These are phyloP conservation scores for Pachymerium ferrugineum DNA, from an alignment of 2,888 invertebrate species.

Conservation along the genomic window DNA sequence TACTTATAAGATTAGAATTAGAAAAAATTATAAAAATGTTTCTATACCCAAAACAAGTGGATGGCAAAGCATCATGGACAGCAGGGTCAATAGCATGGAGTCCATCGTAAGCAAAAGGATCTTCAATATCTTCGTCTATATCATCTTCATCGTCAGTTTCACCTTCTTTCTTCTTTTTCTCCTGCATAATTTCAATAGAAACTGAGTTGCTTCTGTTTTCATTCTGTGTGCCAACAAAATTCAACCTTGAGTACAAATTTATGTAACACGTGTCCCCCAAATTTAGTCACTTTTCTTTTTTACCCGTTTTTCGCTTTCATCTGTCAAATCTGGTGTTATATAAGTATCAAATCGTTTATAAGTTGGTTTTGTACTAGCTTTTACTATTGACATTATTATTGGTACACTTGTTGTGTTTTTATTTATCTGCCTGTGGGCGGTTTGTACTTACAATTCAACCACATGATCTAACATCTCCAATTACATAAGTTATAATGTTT, in stretches of 20 bases:
- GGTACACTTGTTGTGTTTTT: background rate
- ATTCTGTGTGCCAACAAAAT: no score
- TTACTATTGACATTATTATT: background rate
- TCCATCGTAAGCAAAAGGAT: conserved; percentile 5
- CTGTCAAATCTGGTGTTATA: background rate
- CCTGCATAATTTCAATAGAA: background rate
- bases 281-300: background rate
- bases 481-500: background rate
- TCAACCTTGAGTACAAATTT: no score
- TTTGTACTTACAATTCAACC: background rate
- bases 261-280: no score
- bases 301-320: background rate
- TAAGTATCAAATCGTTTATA: conserved; percentile 19
- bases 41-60: conserved; percentile 22
- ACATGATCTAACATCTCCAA: background rate
- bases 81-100: conserved; percentile 3
- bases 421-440: background rate
- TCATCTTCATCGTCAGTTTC: conserved; percentile 26
- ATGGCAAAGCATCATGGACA: background rate
- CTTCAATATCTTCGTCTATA: conserved; percentile 27
- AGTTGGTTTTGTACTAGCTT: background rate
- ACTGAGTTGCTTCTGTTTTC: background rate
- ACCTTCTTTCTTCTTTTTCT: background rate
- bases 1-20: background rate
- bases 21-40: background rate